These are phyloP conservation scores for Nyctibius bracteatus DNA, from an alignment of 2,113 vertebrate species.

Conservation along the genomic window DNA sequence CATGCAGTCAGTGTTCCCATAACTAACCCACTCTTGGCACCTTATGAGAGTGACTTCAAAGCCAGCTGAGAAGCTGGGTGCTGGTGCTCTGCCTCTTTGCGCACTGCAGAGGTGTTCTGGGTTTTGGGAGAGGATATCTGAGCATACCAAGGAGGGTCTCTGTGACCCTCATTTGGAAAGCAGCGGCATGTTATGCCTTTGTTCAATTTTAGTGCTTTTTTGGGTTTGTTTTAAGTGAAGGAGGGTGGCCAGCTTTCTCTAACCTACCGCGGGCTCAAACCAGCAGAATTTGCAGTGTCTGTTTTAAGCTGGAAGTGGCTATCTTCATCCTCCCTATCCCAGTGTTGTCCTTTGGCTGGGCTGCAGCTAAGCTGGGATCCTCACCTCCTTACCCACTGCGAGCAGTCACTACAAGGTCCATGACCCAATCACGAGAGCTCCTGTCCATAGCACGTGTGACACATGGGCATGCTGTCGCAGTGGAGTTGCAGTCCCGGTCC, in stretches of 20 bases:
- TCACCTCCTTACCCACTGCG: not conserved
- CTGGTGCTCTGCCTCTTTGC: not conserved
- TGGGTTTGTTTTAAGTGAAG: not conserved
- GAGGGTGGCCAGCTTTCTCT: not conserved
- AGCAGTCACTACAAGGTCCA: accelerated
- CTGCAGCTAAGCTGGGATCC: not conserved
- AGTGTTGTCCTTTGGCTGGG: not conserved
- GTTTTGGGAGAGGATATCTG: not conserved
- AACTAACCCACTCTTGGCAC: no score
- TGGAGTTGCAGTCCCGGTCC: not conserved
- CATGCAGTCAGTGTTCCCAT: accelerated
- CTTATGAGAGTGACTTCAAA: not conserved
- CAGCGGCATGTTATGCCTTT: not conserved
- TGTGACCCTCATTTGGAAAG: not conserved
- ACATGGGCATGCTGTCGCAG: accelerated
- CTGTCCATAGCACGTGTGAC: accelerated
- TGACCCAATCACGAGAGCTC: accelerated
- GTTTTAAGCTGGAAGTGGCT: not conserved
- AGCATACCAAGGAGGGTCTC: accelerated
- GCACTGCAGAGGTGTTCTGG: not conserved
- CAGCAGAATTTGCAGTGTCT: not conserved
- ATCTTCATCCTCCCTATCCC: not conserved
- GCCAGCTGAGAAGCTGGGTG: not conserved
- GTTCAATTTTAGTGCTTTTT: not conserved
- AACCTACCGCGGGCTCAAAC: not conserved